Percentiles rank a stretch among this genome's conserved stretches.
Evolutionary conservation across 2,888 invertebrate species (phyloP).

Genomic region (Andrena flavipes): DNA sequence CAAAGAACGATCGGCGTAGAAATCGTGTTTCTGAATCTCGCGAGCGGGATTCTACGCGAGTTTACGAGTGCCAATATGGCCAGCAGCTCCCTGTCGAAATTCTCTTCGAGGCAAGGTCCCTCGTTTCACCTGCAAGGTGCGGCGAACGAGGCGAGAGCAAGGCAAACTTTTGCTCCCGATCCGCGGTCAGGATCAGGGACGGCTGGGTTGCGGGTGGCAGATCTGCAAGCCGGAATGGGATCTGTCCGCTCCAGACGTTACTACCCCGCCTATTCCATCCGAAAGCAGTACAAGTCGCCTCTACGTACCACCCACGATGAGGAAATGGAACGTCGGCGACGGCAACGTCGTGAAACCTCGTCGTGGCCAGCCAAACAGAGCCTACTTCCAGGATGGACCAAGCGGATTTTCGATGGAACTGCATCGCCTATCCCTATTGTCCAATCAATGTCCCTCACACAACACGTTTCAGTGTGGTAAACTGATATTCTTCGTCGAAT

Average conservation of each 20-base stretch:
- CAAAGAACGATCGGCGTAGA: not conserved
- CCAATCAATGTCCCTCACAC: not conserved
- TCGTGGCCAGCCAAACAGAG: slow-evolving; percentile 57
- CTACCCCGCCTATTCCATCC: slow-evolving; percentile 73
- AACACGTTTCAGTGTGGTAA: not conserved
- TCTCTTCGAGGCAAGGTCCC: slow-evolving; percentile 63
- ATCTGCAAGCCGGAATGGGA: slow-evolving; percentile 84
- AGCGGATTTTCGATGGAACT: slow-evolving; percentile 30
- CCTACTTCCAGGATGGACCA: slow-evolving; percentile 9
- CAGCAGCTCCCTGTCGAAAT: slow-evolving; percentile 59
- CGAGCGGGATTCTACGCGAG: not conserved
- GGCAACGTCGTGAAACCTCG: slow-evolving; percentile 59
- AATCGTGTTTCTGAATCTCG: not conserved
- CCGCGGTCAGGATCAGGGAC: slow-evolving; percentile 79
- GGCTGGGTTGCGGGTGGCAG: slow-evolving; percentile 79
- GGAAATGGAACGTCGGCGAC: slow-evolving; percentile 64
- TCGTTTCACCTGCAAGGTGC: slow-evolving; percentile 81
- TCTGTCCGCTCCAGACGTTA: slow-evolving; percentile 84
- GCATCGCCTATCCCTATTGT: slow-evolving; percentile 5
- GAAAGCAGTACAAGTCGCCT: slow-evolving; percentile 67
- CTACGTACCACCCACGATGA: slow-evolving; percentile 67
- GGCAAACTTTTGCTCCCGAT: slow-evolving; percentile 79
- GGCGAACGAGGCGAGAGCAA: slow-evolving; percentile 68
- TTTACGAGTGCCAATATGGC: slow-evolving; percentile 55
- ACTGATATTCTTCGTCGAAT: no score